Conservation (phyloP, 2,797 vertebrate genomes). For the Valencia hispanica region DNA sequence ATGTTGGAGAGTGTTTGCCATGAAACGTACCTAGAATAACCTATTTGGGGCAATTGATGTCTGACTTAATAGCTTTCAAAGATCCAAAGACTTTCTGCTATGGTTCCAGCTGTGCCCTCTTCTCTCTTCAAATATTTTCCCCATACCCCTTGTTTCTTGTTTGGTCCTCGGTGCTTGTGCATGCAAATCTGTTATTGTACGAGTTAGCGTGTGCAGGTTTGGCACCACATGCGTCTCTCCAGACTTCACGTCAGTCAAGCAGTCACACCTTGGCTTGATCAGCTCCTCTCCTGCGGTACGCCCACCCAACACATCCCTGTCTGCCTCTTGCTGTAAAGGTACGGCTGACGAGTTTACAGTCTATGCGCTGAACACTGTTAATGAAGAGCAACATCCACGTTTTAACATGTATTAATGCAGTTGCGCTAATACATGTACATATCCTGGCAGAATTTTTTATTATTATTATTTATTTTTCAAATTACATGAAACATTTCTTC, state of each 20-base stretch:
- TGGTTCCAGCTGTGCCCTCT: not conserved
- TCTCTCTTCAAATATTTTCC: not conserved
- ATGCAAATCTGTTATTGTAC: not conserved
- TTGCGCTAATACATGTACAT: not conserved
- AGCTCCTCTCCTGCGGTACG: not conserved
- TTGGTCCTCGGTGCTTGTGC: not conserved
- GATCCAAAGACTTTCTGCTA: not conserved
- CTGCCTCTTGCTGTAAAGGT: not conserved
- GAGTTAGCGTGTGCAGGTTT: not conserved
- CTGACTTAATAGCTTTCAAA: not conserved
- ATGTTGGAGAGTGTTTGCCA: not conserved
- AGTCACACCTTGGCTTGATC: not conserved
- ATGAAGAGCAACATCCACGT: not conserved
- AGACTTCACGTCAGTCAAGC: constrained; percentile 9
- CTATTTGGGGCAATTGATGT: not conserved
- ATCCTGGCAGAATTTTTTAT: too few species aligned
- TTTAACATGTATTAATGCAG: not conserved
- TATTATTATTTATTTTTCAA: too few species aligned
- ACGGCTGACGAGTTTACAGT: not conserved
- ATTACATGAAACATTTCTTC: too few species aligned
- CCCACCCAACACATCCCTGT: not conserved
- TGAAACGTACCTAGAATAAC: not conserved
- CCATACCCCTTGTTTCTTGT: not conserved
- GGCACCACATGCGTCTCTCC: not conserved
- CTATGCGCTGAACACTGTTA: too few species aligned